Evolutionary conservation across 1,140 invertebrate genomes (phyloP), one percentile per base, ranked within the genome.

Genomic region (Amphibalanus amphitrite): DNA sequence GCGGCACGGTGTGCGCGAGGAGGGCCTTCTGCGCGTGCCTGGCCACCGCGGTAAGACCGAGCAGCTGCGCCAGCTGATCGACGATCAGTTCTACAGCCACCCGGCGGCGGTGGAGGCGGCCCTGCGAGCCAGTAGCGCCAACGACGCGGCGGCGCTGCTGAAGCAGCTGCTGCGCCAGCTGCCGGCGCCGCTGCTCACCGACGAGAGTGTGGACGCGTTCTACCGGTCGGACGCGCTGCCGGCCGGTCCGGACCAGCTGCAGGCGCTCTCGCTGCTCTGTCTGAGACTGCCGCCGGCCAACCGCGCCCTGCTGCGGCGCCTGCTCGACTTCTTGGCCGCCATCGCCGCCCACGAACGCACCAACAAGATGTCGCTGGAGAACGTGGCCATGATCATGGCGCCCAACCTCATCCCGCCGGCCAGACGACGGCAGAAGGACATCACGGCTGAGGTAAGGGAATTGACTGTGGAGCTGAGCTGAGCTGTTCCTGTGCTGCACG

Each of bases 291-390:
- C 92, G 69, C 82, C 87, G 67, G 89, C 90, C 77, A 89, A 94
- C 79, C 85, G 91, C 71, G 88, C 88, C 73, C 91, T 91, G 23
- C 84, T 95, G 70, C 85, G 89, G 75, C 85, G 88, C 70, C 78
- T 95, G 69, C 78, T 95, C 67, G 82, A 84, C 23, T 91, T 95
- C 77, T 85, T 93, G 67, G 84, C 86, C 64, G 80, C 87, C 71
- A 85, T 95, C 25, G 85, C 89, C 6, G 84, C 86, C 30, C 82
- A 88, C 75, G 85, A 89, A 75, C 81, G 84, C 73, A 82, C 82
- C 70, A 96, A 95, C 79, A 91, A 92, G 82, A 96, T 95, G 92
- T 88, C 86, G 69, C 83, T 90, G 69, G 89, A n/a, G n/a, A n/a
- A n/a, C n/a, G n/a, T n/a, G n/a, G n/a, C n/a, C n/a, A n/a, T n/a